Percentiles rank a stretch among this genome's conserved stretches.
phyloP scores from a whole-genome alignment of 1,140 invertebrate species.

The Diachasmimorpha longicaudata region DNA sequence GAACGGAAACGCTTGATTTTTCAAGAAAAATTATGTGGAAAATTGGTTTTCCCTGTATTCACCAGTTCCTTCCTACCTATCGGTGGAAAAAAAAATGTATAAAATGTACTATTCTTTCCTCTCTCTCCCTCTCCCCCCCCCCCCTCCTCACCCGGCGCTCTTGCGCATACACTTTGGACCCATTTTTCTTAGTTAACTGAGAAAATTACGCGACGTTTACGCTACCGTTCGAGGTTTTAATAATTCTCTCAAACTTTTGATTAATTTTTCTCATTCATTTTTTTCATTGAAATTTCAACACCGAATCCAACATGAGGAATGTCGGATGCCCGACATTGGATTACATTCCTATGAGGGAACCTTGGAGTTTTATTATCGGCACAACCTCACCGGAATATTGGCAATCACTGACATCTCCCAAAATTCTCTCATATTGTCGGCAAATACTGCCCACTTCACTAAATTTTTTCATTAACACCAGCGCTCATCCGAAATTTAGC shows the following conservation, averaged over 20 bases:
- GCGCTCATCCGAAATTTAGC: background rate
- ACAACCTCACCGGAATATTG: too few relatives aligned
- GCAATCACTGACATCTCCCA: too few relatives aligned
- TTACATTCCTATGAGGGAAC: too few relatives aligned
- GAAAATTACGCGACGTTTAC: background rate
- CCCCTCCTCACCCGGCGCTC: background rate
- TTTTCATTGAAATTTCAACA: background rate
- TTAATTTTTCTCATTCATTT: background rate
- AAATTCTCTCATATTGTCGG: too few relatives aligned
- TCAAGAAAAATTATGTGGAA: constrained; percentile 31
- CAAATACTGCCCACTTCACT: too few relatives aligned
- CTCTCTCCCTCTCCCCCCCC: too few relatives aligned
- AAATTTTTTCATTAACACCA: background rate
- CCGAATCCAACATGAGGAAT: too few relatives aligned
- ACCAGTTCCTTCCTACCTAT: background rate
- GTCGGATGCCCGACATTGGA: too few relatives aligned
- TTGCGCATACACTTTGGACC: background rate
- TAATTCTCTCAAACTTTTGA: background rate
- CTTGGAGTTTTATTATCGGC: too few relatives aligned
- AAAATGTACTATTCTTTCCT: background rate
- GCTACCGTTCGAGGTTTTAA: background rate
- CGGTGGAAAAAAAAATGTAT: background rate
- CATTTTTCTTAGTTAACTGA: background rate
- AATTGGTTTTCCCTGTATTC: constrained; percentile 11
- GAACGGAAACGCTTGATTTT: constrained; percentile 27